phyloP scores from a whole-genome alignment of 2,113 vertebrate genomes.

The Typhlomys cinereus region DNA sequence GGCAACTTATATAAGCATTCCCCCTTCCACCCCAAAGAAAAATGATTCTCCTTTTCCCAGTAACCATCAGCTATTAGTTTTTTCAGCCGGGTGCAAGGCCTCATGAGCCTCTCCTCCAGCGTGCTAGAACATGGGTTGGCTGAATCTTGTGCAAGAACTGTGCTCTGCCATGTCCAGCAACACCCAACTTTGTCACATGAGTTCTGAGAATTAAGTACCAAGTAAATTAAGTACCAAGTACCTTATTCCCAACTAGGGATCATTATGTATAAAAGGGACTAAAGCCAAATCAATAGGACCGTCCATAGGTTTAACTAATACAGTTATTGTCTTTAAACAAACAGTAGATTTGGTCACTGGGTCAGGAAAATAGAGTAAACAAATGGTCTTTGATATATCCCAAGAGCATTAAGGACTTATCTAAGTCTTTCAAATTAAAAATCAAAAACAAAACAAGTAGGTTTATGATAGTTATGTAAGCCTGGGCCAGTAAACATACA shows the following conservation, averaged over 20 bases:
- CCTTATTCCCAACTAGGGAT: no score
- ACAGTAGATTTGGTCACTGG: not conserved
- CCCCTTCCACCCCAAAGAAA: no score
- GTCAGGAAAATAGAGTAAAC: not conserved
- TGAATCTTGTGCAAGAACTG: not conserved
- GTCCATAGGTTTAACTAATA: not conserved
- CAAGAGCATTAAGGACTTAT: not conserved
- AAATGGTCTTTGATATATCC: not conserved
- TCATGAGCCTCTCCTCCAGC: no score
- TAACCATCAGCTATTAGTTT: no score
- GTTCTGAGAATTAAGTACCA: no score
- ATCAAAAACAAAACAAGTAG: not conserved
- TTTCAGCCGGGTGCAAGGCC: no score
- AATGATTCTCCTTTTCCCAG: no score
- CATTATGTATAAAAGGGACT: no score
- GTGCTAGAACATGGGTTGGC: no score
- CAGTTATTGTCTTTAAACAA: not conserved
- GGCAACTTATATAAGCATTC: no score
- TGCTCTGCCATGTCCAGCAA: not conserved
- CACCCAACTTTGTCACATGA: no score
- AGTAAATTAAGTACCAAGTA: no score
- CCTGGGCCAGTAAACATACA: not conserved
- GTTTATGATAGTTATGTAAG: not conserved
- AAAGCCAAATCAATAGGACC: not conserved
- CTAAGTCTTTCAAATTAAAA: not conserved